These are phyloP conservation scores for Rotaria socialis DNA, from an alignment of 2,888 invertebrate species.

Conservation along the genomic window DNA sequence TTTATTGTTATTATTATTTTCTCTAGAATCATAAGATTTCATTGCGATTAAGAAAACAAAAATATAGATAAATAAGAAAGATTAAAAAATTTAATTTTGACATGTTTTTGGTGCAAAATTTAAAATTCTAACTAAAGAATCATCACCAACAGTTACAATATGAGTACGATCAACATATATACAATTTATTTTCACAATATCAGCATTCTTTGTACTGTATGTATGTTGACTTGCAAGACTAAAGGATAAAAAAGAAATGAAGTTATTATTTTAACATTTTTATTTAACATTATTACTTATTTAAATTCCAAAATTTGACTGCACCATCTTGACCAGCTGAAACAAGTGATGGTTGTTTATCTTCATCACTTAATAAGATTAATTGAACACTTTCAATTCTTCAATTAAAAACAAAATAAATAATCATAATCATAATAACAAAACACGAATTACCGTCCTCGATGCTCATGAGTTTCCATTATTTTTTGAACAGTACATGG, in stretches of 20 bases:
- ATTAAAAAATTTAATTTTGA: not conserved
- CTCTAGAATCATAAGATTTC: no score
- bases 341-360: conserved; percentile 51
- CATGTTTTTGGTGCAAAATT: not conserved
- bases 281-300: not conserved
- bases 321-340: conserved; percentile 55
- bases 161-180: not conserved
- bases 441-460: not conserved
- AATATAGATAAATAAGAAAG: not conserved
- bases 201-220: not conserved
- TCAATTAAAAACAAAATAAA: not conserved
- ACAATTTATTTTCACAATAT: not conserved
- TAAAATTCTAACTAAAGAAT: not conserved
- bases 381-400: conserved; percentile 54
- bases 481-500: not conserved
- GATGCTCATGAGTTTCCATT: conserved; percentile 13
- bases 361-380: conserved; percentile 50
- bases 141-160: not conserved
- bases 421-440: not conserved
- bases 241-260: not conserved
- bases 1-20: no score
- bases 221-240: conserved; percentile 4
- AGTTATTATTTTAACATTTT: no score
- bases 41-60: no score
- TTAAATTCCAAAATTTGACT: conserved; percentile 54